Evolutionary conservation across 2,797 vertebrate species (phyloP), one percentile per base, ranked within the genome.

Genomic region (Enteromius radiatus): DNA sequence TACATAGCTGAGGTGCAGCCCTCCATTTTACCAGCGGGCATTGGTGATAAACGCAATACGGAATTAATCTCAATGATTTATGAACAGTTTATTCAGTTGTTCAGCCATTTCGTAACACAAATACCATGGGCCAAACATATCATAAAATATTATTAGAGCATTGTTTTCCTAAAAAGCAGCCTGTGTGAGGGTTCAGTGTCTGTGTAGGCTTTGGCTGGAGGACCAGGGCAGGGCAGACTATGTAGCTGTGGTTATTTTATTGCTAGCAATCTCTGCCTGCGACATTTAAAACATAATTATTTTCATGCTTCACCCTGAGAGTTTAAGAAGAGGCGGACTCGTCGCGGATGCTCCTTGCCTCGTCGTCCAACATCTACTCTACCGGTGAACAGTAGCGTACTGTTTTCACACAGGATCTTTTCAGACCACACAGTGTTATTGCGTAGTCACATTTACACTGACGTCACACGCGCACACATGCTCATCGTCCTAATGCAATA

Each of bases 281-380:
- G 75, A 76, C 87, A 67, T 89, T 94, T 93, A 93, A 94, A 93
- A 88, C 75, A 87, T 90, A 92, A 93, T 93, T 90, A 91, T 88
- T 91, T 88, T 87, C 86, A 91, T 92, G 88, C 89, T 84, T 86
- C 86, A 64, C 88, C 88, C 85, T 88, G 88, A 80, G 80, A 87
- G 84, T 89, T 92, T 86, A 83, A 61, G 81, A 85, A 76, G 47
- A 82, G 56, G 28, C 28, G 6, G 73, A 45, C 38, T 38, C 23
- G 10, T 23, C 45, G 2, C 49, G 26, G 26, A 31, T 14, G 15
- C 56, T 64, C 23, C 21, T 12, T 10, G 33, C 12, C 33, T 70
- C 19, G 23, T 64, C 19, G 23, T 63, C 68, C 54, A 65, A 28
- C 11, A 61, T 7, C 14, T 28, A 17, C 54, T 61, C 74, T 28